These are phyloP conservation scores for Heliconius ethilla DNA, from an alignment of 2,888 invertebrate genomes.

Conservation along the genomic window DNA sequence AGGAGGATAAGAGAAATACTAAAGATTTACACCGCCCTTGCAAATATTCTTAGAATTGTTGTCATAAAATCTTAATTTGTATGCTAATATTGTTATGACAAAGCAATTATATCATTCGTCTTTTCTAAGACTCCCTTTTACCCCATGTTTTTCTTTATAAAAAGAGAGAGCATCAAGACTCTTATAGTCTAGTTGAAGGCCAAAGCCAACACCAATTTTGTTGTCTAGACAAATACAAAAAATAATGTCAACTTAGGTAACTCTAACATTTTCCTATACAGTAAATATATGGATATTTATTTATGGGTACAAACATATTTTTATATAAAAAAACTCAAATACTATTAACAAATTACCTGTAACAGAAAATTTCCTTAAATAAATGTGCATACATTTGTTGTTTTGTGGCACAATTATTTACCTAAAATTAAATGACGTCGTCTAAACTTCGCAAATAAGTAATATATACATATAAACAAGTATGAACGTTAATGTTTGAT, in stretches of 20 bases:
- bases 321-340: too few relatives aligned
- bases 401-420: slow-evolving; percentile 19
- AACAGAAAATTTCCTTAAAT: neutral
- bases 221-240: too few relatives aligned
- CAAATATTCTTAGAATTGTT: slow-evolving; percentile 57
- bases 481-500: slow-evolving; percentile 41
- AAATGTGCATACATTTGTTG: neutral
- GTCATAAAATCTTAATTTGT: slow-evolving; percentile 51
- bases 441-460: slow-evolving; percentile 31
- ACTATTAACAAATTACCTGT: too few relatives aligned
- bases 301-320: too few relatives aligned
- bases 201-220: neutral
- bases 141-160: neutral
- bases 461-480: neutral
- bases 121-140: neutral
- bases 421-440: slow-evolving; percentile 28
- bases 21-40: slow-evolving; percentile 65
- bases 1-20: slow-evolving; percentile 59
- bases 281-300: too few relatives aligned
- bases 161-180: neutral
- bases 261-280: too few relatives aligned
- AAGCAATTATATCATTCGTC: neutral
- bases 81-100: slow-evolving; percentile 32
- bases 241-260: too few relatives aligned
- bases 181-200: neutral